A percentile compares a stretch with the other conserved stretches of the same genome.
These are phyloP conservation scores for Amphiura filiformis DNA, from an alignment of 35 echinoderm and acorn worm species.

Conservation along the genomic window DNA sequence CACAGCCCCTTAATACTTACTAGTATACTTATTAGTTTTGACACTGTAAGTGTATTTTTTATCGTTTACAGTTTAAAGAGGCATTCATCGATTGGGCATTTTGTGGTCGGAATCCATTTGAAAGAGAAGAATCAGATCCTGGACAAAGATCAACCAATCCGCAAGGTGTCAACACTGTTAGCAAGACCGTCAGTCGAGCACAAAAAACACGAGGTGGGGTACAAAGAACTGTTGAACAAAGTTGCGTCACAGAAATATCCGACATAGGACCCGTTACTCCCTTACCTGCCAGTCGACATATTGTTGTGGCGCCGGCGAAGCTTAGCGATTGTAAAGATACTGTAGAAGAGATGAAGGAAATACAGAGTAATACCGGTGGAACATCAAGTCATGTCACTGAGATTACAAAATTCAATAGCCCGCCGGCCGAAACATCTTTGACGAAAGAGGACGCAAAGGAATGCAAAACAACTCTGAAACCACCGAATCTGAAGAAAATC, in stretches of 20 bases:
- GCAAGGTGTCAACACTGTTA: neutral
- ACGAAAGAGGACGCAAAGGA: neutral
- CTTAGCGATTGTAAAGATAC: neutral
- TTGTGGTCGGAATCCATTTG: constrained; percentile 53
- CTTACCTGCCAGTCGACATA: neutral
- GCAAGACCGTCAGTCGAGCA: neutral
- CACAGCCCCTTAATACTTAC: too few species aligned
- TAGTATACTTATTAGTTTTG: neutral
- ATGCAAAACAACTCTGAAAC: neutral
- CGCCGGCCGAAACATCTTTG: neutral
- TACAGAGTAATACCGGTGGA: neutral
- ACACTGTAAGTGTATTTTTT: too few species aligned
- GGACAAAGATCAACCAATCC: neutral
- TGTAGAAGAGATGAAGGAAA: neutral
- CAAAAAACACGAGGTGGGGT: neutral
- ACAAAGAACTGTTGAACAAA: neutral
- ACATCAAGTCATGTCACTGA: neutral
- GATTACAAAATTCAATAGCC: neutral
- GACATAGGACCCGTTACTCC: neutral
- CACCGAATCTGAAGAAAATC: neutral
- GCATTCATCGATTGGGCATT: constrained; percentile 47
- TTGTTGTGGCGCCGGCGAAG: neutral
- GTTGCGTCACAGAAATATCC: neutral
- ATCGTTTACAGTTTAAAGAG: constrained; percentile 44
- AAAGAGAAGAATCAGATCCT: constrained; percentile 24